A percentile compares a stretch with the other conserved stretches of the same genome.
These are phyloP conservation scores for Drosophila borealis DNA, from an alignment of 2,888 invertebrate species.

Conservation along the genomic window DNA sequence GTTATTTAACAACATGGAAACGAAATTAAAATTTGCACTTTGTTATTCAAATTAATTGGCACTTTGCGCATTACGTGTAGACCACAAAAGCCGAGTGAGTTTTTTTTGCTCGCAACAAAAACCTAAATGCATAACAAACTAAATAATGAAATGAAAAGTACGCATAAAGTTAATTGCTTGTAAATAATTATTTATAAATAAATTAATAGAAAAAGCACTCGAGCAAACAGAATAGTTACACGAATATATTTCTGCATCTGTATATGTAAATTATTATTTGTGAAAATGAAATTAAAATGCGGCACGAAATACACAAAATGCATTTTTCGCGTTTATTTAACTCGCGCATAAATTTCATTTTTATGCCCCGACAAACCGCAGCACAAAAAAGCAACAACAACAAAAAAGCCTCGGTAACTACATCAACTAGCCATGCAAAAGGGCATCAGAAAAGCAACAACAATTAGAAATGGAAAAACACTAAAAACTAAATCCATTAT, in stretches of 20 bases:
- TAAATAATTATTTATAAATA: conserved; percentile 75
- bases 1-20: conserved; percentile 1
- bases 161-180: conserved; percentile 71
- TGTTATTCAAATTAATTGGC: conserved; percentile 52
- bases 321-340: conserved; percentile 50
- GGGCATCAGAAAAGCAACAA: conserved; percentile 20
- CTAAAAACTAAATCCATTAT: conserved; percentile 68
- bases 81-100: conserved; percentile 24
- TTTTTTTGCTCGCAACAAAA: conserved; percentile 13
- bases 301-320: conserved; percentile 37
- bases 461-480: conserved; percentile 24
- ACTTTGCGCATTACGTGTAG: conserved; percentile 25
- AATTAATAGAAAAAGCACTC: conserved; percentile 63
- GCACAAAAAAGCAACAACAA: conserved; percentile 12
- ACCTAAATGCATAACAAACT: conserved; percentile 36
- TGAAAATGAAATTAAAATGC: conserved; percentile 62
- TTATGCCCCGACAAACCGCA: conserved; percentile 57
- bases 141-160: conserved; percentile 54
- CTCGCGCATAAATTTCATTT: conserved; percentile 49
- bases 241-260: conserved; percentile 9
- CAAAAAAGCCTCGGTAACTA: conserved; percentile 14
- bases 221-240: conserved; percentile 32
- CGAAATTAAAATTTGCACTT: conserved; percentile 26
- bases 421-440: conserved; percentile 25
- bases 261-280: conserved; percentile 63